A percentile compares a stretch with the other conserved stretches of the same genome.
Evolutionary conservation across 2,888 invertebrate genomes (phyloP).

Genomic region (Pachycephus smyrnensis): DNA sequence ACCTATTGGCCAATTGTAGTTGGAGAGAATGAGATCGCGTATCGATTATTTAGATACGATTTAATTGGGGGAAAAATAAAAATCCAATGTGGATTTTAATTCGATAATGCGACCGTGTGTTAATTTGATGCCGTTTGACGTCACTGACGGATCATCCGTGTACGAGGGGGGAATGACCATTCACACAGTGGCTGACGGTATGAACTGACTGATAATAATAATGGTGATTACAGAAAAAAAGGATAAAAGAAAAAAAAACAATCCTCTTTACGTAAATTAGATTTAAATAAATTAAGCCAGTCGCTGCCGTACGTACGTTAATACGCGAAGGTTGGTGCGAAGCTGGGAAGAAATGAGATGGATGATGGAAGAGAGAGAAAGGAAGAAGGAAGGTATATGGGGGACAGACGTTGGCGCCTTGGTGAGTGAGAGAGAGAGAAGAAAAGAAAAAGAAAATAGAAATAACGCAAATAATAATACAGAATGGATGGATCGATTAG

Average conservation of each 20-base stretch:
- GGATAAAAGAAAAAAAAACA: conserved; percentile 22
- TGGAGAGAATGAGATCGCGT: neutral
- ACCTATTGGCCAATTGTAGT: neutral
- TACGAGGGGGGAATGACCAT: conserved; percentile 22
- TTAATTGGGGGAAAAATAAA: neutral
- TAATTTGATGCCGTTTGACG: neutral
- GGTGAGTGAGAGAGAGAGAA: neutral
- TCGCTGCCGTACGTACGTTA: conserved; percentile 45
- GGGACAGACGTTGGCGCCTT: neutral
- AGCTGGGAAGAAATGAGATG: conserved; percentile 26
- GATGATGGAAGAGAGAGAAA: conserved; percentile 13
- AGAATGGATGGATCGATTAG: neutral
- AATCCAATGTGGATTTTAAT: neutral
- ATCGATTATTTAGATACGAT: neutral
- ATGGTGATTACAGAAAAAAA: conserved; percentile 17
- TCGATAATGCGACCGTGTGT: neutral
- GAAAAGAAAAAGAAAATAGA: neutral
- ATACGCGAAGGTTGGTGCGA: conserved; percentile 50
- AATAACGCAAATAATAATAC: neutral
- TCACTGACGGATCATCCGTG: neutral
- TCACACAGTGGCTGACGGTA: conserved; percentile 24
- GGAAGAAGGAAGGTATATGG: neutral
- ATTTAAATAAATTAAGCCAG: conserved; percentile 59
- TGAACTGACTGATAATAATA: conserved; percentile 6
- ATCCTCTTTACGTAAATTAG: conserved; percentile 36